Conservation (phyloP, 2,113 vertebrate species). For the Anoplopoma fimbria region DNA sequence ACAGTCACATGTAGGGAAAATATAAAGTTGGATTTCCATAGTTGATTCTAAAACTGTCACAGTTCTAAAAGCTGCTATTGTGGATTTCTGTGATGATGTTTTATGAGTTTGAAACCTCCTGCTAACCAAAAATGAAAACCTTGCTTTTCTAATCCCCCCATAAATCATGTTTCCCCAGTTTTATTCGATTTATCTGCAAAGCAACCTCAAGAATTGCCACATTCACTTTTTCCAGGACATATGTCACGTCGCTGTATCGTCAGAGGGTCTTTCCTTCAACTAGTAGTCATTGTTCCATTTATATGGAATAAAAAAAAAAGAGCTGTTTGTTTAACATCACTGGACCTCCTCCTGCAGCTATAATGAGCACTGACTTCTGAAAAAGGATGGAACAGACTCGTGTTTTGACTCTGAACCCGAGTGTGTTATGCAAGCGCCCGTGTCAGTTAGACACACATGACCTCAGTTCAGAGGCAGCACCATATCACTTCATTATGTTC, state of each 20-base stretch:
- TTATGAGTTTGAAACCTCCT: neutral
- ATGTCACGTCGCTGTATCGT: slow-evolving; percentile 20
- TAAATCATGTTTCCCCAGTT: slow-evolving; percentile 14
- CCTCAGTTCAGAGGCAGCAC: slow-evolving; percentile 43
- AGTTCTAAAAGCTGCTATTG: slow-evolving; percentile 9
- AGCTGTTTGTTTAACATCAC: slow-evolving; percentile 38
- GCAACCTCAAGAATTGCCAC: slow-evolving; percentile 12
- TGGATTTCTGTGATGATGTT: neutral
- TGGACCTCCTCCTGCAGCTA: slow-evolving; percentile 45
- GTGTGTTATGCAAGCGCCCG: slow-evolving; percentile 16
- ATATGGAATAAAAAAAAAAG: slow-evolving; percentile 29
- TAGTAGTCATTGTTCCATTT: slow-evolving; percentile 30
- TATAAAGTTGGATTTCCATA: neutral
- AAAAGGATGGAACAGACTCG: slow-evolving; percentile 41
- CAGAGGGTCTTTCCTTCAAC: slow-evolving; percentile 6
- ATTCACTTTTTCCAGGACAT: slow-evolving; percentile 54
- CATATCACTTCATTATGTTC: slow-evolving; percentile 54
- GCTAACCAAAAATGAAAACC: neutral
- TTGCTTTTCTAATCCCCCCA: slow-evolving; percentile 14
- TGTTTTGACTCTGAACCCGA: slow-evolving; percentile 31
- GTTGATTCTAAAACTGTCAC: neutral
- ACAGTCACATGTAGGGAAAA: neutral
- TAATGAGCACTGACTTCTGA: slow-evolving; percentile 40
- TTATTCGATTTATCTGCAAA: slow-evolving; percentile 29
- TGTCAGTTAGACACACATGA: slow-evolving; percentile 55